Evolutionary conservation across 2,888 invertebrate species (phyloP).

Genomic region (Patella caerulea): DNA sequence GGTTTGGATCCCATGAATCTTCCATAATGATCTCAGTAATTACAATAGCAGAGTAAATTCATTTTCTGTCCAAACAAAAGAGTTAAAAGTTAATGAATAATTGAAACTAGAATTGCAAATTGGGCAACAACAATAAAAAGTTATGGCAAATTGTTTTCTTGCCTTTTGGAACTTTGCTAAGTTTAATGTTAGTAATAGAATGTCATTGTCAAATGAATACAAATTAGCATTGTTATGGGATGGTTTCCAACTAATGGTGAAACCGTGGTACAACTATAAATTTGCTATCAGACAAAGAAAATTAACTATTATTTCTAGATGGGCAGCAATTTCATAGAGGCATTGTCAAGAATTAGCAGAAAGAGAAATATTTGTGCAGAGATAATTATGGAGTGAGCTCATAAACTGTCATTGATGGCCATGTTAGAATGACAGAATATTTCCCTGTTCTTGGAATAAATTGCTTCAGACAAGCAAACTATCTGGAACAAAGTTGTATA

Average conservation of each 20-base stretch:
- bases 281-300: slow-evolving; percentile 10
- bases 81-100: background rate
- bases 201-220: slow-evolving; percentile 9
- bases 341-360: background rate
- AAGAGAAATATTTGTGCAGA: slow-evolving; percentile 9
- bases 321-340: background rate
- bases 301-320: background rate
- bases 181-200: slow-evolving; percentile 1
- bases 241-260: background rate
- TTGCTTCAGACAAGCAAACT: too few species aligned
- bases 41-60: background rate
- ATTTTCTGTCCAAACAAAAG: slow-evolving; percentile 9
- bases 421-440: too few species aligned
- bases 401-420: slow-evolving; percentile 2
- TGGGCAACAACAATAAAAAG: slow-evolving; percentile 1
- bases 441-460: too few species aligned
- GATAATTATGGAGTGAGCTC: slow-evolving; percentile 1
- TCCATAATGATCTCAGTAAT: background rate
- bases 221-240: slow-evolving; percentile 1
- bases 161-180: background rate
- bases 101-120: slow-evolving; percentile 1
- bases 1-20: slow-evolving; percentile 4
- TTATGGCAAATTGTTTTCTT: slow-evolving; percentile 9
- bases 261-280: background rate
- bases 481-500: too few species aligned